A percentile compares a stretch with the other conserved stretches of the same genome.
Evolutionary conservation across 2,888 invertebrate genomes (phyloP).

Genomic region (Acanthopleura granulata): DNA sequence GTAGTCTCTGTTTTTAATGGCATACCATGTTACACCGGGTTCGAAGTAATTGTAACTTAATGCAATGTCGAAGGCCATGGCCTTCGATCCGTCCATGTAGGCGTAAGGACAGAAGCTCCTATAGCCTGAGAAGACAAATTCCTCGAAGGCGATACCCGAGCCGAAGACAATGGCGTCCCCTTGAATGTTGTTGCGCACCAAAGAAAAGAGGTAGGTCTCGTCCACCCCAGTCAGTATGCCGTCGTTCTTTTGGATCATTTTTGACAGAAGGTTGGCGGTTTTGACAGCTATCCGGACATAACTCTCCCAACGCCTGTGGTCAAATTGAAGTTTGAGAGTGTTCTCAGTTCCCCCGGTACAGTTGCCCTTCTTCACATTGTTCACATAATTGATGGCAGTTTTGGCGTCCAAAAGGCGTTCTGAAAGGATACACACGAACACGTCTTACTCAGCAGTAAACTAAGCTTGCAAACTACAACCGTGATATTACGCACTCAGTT

Average conservation of each 20-base stretch:
- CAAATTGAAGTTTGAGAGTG: constrained; percentile 32
- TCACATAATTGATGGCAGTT: constrained; percentile 32
- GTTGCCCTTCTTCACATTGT: constrained; percentile 23
- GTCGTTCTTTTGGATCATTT: constrained; percentile 14
- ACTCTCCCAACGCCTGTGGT: constrained; percentile 30
- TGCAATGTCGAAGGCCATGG: constrained; percentile 31
- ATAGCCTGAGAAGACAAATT: constrained; percentile 26
- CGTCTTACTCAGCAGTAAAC: too few species aligned
- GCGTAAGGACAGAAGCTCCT: constrained; percentile 36
- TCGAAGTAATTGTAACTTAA: constrained; percentile 36
- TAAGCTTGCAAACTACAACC: too few species aligned
- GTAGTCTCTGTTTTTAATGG: constrained; percentile 29
- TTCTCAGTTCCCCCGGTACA: constrained; percentile 36
- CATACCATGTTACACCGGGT: constrained; percentile 35
- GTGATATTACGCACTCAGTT: too few species aligned
- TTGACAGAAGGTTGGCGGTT: constrained; percentile 34
- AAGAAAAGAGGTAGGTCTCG: neutral
- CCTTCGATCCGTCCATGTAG: constrained; percentile 24
- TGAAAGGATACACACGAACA: neutral
- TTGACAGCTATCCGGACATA: constrained; percentile 34
- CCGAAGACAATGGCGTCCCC: constrained; percentile 32
- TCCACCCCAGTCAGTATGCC: neutral
- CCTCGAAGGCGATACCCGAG: constrained; percentile 34
- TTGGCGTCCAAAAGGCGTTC: constrained; percentile 15
- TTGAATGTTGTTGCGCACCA: constrained; percentile 14